These are phyloP conservation scores for Nesometra sesokonis DNA, from an alignment of 35 echinoderm and acorn worm genomes.

Conservation along the genomic window DNA sequence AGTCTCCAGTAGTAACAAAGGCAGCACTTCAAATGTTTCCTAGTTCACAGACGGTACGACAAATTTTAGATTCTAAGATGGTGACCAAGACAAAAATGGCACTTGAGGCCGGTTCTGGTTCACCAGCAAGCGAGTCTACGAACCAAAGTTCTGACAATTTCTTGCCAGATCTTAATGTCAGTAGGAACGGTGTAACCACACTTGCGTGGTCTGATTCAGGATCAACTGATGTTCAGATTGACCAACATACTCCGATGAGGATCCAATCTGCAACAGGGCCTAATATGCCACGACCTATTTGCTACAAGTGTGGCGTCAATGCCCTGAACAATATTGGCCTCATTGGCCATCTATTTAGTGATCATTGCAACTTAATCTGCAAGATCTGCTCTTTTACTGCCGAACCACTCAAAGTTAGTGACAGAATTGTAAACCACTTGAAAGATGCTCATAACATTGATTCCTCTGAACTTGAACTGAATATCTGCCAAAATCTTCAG, in stretches of 20 bases:
- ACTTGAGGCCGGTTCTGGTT: not conserved
- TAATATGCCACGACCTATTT: not conserved
- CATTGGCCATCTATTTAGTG: not conserved
- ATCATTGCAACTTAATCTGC: not conserved
- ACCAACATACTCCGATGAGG: not conserved
- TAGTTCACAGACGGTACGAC: not conserved
- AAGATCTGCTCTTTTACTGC: not conserved
- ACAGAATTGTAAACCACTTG: not conserved
- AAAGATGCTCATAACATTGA: not conserved
- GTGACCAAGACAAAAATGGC: not conserved
- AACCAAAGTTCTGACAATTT: not conserved
- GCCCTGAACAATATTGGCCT: not conserved
- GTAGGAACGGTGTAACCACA: too few species aligned
- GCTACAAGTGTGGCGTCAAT: not conserved
- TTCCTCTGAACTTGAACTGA: not conserved
- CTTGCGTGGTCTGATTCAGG: too few species aligned
- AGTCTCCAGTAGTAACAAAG: not conserved
- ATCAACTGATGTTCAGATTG: too few species aligned
- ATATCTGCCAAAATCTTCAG: not conserved
- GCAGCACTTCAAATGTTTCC: not conserved
- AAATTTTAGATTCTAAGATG: not conserved
- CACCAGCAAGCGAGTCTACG: not conserved
- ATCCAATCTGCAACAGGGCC: not conserved
- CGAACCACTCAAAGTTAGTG: not conserved
- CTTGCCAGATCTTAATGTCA: too few species aligned